A percentile compares a stretch with the other conserved stretches of the same genome.
Conservation (phyloP, 1,140 invertebrate species). For the Heterodera schachtii region DNA sequence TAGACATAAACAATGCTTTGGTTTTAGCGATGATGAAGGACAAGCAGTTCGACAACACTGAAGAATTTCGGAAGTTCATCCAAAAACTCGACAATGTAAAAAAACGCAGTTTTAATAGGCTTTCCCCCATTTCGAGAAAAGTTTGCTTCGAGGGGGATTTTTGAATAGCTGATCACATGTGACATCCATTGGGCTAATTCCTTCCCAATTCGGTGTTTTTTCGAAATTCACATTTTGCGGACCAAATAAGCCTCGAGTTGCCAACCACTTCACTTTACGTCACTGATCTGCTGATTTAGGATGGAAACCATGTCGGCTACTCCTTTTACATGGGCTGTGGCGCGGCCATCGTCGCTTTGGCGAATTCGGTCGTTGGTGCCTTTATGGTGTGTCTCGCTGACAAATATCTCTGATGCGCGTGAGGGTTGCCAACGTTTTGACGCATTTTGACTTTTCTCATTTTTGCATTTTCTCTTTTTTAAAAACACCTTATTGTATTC, state of each 20-base stretch:
- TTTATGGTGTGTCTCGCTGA: slow-evolving; percentile 26
- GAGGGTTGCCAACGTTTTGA: too few species aligned
- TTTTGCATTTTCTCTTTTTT: too few species aligned
- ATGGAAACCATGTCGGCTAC: slow-evolving; percentile 8
- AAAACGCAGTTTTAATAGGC: not conserved
- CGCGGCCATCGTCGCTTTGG: not conserved
- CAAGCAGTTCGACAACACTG: not conserved
- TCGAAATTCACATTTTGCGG: too few species aligned
- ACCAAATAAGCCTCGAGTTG: too few species aligned
- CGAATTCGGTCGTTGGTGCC: slow-evolving; percentile 22
- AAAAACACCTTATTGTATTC: too few species aligned
- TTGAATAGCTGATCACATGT: too few species aligned
- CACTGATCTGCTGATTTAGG: not conserved
- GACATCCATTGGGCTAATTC: too few species aligned
- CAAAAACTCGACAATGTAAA: not conserved
- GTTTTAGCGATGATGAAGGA: not conserved
- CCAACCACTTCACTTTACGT: too few species aligned
- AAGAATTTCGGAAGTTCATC: not conserved
- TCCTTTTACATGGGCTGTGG: slow-evolving; percentile 29
- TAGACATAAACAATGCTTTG: not conserved
- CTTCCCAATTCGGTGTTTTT: too few species aligned
- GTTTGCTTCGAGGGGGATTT: too few species aligned
- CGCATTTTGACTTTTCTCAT: too few species aligned
- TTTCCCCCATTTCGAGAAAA: too few species aligned
- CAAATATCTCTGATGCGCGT: not conserved